These are phyloP conservation scores for Falco peregrinus DNA, from an alignment of 2,797 vertebrate genomes.

Conservation along the genomic window DNA sequence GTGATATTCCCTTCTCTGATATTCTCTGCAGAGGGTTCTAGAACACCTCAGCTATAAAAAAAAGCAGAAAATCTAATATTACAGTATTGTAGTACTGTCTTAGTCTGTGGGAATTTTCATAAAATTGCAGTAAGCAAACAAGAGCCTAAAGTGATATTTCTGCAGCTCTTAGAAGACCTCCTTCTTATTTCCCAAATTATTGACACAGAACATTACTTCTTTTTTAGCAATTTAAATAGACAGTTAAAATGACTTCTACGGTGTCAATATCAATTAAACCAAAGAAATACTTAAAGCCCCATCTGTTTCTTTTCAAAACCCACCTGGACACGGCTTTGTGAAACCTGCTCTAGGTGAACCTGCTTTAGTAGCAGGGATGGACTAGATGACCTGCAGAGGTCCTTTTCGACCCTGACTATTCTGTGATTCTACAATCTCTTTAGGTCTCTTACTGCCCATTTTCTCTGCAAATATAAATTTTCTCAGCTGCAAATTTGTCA, in stretches of 20 bases:
- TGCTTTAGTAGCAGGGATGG: too few species aligned
- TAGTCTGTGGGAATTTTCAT: not conserved
- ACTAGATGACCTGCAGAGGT: too few species aligned
- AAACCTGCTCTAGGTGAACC: too few species aligned
- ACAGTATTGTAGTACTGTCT: not conserved
- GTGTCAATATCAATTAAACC: not conserved
- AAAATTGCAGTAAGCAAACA: constrained; percentile 14
- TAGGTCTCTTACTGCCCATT: not conserved
- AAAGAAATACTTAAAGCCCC: not conserved
- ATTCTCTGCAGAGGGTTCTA: constrained; percentile 2
- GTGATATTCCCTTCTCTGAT: not conserved
- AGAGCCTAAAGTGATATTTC: not conserved
- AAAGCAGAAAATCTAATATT: constrained; percentile 18
- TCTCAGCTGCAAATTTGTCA: not conserved
- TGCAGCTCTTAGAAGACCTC: not conserved
- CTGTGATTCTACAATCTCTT: not conserved
- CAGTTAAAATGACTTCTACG: not conserved
- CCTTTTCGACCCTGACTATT: too few species aligned
- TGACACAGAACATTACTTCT: not conserved
- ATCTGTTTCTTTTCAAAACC: not conserved
- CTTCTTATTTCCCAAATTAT: not conserved
- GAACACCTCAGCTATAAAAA: constrained; percentile 1
- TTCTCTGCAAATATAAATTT: not conserved
- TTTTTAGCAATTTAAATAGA: not conserved
- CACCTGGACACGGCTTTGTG: too few species aligned